A percentile compares a stretch with the other conserved stretches of the same genome.
These are phyloP conservation scores for Cromileptes altivelis DNA, from an alignment of 2,113 vertebrate genomes.

Conservation along the genomic window DNA sequence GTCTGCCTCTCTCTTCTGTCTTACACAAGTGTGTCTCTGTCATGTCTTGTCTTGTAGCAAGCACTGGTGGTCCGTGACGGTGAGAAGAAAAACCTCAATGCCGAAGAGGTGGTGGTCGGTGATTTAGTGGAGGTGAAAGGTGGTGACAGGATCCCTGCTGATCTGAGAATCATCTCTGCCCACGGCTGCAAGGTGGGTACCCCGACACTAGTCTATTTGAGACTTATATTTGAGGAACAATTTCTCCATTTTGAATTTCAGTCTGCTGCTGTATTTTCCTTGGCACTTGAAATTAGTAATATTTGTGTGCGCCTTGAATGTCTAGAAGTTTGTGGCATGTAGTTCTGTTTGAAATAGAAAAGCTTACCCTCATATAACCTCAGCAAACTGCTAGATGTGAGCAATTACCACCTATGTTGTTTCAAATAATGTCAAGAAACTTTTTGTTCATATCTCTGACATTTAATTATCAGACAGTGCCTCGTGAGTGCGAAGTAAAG, in stretches of 20 bases:
- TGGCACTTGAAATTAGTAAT: not conserved
- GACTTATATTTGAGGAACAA: not conserved
- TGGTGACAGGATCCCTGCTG: slow-evolving; percentile 96
- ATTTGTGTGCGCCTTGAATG: not conserved
- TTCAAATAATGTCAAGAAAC: not conserved
- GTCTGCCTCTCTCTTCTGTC: not conserved
- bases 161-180: slow-evolving; percentile 95
- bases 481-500: not conserved
- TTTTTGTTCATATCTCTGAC: not conserved
- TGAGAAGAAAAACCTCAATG: slow-evolving; percentile 94
- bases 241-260: not conserved
- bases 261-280: not conserved
- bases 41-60: slow-evolving; percentile 86
- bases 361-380: not conserved
- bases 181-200: slow-evolving; percentile 93
- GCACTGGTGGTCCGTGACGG: slow-evolving; percentile 96
- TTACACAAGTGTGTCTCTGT: slow-evolving; percentile 14
- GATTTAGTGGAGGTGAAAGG: slow-evolving; percentile 98
- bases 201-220: not conserved
- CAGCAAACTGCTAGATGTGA: not conserved
- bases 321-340: not conserved
- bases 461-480: not conserved
- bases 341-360: not conserved
- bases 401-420: not conserved
- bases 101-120: slow-evolving; percentile 93